phyloP scores from a whole-genome alignment of 2,888 invertebrate genomes.

The Tortricodes alternella region DNA sequence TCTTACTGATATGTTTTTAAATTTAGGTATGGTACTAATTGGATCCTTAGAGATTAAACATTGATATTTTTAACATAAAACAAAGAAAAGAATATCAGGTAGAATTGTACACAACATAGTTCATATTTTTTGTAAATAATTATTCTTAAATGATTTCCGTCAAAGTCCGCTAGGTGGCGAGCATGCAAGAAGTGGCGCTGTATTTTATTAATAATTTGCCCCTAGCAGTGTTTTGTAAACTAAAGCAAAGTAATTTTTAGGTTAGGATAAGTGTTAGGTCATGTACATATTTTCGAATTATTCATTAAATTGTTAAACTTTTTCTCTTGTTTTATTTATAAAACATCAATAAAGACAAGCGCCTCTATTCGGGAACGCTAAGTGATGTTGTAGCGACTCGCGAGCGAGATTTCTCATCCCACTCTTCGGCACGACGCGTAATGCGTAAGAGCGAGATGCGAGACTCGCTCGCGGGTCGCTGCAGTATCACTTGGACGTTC shows the following conservation, averaged over 20 bases:
- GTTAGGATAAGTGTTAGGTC: not conserved
- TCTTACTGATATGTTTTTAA: too few species aligned
- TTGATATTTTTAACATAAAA: not conserved
- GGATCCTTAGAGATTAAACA: not conserved
- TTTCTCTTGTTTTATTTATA: not conserved
- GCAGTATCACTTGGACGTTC: too few species aligned
- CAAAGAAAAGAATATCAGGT: not conserved
- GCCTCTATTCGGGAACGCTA: too few species aligned
- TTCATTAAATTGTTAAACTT: conserved; percentile 5
- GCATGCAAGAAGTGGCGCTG: too few species aligned
- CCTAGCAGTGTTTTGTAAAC: not conserved
- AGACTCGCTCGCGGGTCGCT: too few species aligned
- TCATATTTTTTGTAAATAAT: not conserved
- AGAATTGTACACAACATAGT: not conserved
- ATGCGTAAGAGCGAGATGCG: too few species aligned
- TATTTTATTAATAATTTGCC: not conserved
- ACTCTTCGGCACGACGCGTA: too few species aligned
- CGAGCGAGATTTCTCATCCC: too few species aligned
- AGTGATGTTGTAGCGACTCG: too few species aligned
- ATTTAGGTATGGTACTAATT: not conserved
- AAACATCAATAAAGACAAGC: not conserved
- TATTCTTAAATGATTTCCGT: not conserved
- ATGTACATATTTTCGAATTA: conserved; percentile 1
- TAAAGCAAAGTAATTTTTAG: not conserved
- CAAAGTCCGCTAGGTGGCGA: not conserved